A percentile compares a stretch with the other conserved stretches of the same genome.
Evolutionary conservation across 2,888 invertebrate genomes (phyloP).

Genomic region (Leptinotarsa peninsularis): DNA sequence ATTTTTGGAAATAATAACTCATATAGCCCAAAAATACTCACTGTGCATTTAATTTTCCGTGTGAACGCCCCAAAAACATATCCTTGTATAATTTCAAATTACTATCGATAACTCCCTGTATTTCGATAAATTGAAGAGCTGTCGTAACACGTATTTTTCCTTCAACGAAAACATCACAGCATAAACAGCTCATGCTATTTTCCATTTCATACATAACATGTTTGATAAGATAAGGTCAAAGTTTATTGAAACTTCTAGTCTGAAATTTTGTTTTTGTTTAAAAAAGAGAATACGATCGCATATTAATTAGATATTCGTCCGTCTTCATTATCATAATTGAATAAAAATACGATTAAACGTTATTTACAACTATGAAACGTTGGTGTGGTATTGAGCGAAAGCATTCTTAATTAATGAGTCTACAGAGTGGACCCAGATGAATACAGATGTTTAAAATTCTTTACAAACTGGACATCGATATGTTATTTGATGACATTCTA

Average conservation of each 20-base stretch:
- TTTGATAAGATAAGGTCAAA: constrained; percentile 37
- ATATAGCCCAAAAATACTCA: constrained; percentile 38
- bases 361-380: constrained; percentile 18
- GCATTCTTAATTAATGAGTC: constrained; percentile 11
- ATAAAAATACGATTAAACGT: constrained; percentile 29
- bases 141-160: constrained; percentile 1
- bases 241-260: constrained; percentile 41
- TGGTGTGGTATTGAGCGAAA: constrained; percentile 14
- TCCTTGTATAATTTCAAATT: background rate
- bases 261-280: constrained; percentile 38
- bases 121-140: background rate
- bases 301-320: constrained; percentile 36
- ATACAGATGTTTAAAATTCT: background rate
- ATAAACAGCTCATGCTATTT: constrained; percentile 29
- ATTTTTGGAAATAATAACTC: constrained; percentile 35
- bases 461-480: no score
- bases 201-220: constrained; percentile 32
- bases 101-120: background rate
- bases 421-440: background rate
- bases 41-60: no score
- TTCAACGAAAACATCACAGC: background rate
- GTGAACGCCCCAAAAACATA: background rate
- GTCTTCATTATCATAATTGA: constrained; percentile 37
- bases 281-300: constrained; percentile 39
- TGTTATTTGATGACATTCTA: no score